phyloP scores from a whole-genome alignment of 2,888 invertebrate species.

The Globia sparganii region DNA sequence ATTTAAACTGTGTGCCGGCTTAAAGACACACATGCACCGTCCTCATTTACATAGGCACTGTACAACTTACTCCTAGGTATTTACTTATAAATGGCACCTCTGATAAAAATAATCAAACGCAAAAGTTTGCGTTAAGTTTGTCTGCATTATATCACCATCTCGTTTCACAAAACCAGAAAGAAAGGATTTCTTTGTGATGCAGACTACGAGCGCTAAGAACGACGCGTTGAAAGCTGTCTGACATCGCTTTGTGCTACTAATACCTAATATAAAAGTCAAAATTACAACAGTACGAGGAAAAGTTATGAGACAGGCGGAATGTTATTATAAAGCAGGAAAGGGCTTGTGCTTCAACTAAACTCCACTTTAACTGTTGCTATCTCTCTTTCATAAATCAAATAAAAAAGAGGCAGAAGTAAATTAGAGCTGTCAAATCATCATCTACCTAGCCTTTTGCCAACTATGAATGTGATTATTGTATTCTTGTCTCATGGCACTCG shows the following conservation, averaged over 20 bases:
- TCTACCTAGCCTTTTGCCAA: no score
- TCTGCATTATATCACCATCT: conserved; percentile 21
- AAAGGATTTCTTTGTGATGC: conserved; percentile 59
- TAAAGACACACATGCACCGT: no score
- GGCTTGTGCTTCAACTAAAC: not conserved
- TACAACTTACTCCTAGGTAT: not conserved
- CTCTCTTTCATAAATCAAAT: not conserved
- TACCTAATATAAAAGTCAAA: conserved; percentile 63
- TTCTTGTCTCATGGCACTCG: no score
- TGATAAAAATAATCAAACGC: conserved; percentile 26
- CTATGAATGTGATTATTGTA: no score
- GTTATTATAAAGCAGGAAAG: conserved; percentile 11
- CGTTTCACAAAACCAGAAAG: conserved; percentile 42
- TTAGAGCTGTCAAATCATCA: conserved; percentile 2
- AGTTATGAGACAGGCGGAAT: conserved; percentile 24
- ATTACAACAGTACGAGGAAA: conserved; percentile 29
- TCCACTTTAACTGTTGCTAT: not conserved
- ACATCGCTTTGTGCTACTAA: conserved; percentile 41
- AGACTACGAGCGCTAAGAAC: conserved; percentile 37
- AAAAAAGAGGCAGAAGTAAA: not conserved
- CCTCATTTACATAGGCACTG: not conserved
- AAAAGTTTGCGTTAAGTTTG: conserved; percentile 34
- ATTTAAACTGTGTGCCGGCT: not conserved
- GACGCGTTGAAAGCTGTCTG: conserved; percentile 42
- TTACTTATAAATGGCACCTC: not conserved